Base-by-base conservation (phyloP, 2,113 vertebrate species). In the Chaetodon auriga region DNA sequence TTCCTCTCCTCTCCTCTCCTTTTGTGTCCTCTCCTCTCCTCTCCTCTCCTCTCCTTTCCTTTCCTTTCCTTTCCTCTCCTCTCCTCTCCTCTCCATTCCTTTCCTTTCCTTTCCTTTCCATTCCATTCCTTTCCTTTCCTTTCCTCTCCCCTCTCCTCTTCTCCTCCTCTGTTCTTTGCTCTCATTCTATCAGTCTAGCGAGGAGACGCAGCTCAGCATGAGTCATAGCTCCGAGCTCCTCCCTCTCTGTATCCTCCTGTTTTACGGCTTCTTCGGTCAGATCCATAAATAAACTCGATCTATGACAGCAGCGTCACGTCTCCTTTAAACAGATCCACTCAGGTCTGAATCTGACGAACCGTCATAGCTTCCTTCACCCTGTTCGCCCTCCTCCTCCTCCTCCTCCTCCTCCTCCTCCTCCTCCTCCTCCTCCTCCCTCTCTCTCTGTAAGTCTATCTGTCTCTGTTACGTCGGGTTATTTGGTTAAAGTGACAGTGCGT, bases 401-500 rank as follows among this genome's bases (percentile, higher is more conserved):
- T 49, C 46, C 19, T 53, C 14, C 13, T 16, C 43, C 4, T 6
- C 30, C 13, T 18, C 10, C 21, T 54, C 53, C 19, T 16, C 15
- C 53, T 55, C 46, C 46, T 49, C 46, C 19, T 53, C 14, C 13
- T 16, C 43, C 4, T 6, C 30, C 13, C 54, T 12, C 10, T n/a
- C 53, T 10, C 51, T n/a, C 51, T 53, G 21, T n/a, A n/a, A 0
- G 11, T 68, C 64, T 43, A 53, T 79, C 46, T 36, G 80, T 82
- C 82, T 78, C 82, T 46, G 68, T 84, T 86, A 61, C 19, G 16
- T 71, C 1, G 4, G 14, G 3, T 89, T 64, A 81, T 85, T 84
- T 78, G 76, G 74, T 83, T 82, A 83, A 81, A 82, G 80, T 74
- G 89, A 85, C 82, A 46, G 68, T 2, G 21, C 68, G 11, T 62